These are phyloP conservation scores for Hypotaenidia philippensis DNA, from an alignment of 2,797 vertebrate species.

Conservation along the genomic window DNA sequence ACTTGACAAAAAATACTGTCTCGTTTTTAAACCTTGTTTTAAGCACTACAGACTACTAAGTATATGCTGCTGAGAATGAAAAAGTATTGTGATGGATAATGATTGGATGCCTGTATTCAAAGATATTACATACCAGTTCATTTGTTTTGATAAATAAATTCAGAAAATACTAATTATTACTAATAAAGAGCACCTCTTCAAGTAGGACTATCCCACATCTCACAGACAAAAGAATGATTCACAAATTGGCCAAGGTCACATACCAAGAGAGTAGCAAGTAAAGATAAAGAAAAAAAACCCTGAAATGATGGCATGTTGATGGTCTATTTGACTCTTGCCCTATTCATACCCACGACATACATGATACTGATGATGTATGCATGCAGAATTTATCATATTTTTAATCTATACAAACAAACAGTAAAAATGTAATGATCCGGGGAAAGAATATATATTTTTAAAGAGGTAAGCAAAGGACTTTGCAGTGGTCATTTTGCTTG, in stretches of 20 bases:
- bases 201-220: neutral
- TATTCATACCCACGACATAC: neutral
- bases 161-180: neutral
- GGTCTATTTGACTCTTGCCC: neutral
- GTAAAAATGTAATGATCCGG: neutral
- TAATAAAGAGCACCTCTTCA: neutral
- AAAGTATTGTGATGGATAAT: neutral
- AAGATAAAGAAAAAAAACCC: neutral
- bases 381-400: neutral
- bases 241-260: neutral
- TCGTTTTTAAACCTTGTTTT: neutral
- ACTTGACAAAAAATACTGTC: neutral
- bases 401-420: neutral
- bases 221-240: neutral
- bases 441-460: neutral
- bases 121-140: neutral
- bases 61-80: neutral
- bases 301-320: neutral
- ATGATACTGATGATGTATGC: neutral
- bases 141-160: neutral
- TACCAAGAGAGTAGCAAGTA: neutral
- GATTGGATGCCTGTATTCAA: neutral
- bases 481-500: neutral
- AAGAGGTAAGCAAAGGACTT: neutral
- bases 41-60: neutral